These are phyloP conservation scores for Steinernema carpocapsae DNA, from an alignment of 2,888 invertebrate genomes.

Conservation along the genomic window DNA sequence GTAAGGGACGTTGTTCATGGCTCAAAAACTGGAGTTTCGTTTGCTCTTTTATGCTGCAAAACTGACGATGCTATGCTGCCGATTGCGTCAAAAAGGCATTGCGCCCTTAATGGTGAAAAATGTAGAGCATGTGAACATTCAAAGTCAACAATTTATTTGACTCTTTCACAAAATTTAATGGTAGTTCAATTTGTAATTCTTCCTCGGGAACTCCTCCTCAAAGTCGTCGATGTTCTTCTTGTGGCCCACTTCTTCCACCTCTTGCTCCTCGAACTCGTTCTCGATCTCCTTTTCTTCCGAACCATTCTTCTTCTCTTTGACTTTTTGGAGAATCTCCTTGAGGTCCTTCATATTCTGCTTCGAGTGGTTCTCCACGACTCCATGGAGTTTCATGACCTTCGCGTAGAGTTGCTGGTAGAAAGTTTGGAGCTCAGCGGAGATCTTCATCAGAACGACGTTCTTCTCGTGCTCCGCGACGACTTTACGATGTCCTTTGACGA, in stretches of 20 bases:
- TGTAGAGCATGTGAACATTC: no score
- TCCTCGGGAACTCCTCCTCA: background rate
- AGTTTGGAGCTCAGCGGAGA: background rate
- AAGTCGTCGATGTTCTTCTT: background rate
- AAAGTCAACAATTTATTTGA: no score
- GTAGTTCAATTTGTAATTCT: no score
- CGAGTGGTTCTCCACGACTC: background rate
- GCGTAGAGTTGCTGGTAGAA: background rate
- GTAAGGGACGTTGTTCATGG: no score
- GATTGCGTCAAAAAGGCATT: no score
- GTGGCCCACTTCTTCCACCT: background rate
- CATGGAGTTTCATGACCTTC: constrained; percentile 3
- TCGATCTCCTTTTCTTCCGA: background rate
- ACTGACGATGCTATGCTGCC: no score
- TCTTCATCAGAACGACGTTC: background rate
- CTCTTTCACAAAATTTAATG: no score
- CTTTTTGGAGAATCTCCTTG: background rate
- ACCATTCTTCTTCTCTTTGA: background rate
- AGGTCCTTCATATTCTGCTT: background rate
- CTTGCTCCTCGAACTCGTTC: background rate
- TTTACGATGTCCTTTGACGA: background rate
- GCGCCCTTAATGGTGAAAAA: no score
- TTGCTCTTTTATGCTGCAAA: no score
- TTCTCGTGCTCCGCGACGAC: background rate
- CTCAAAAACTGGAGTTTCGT: no score